Evolutionary conservation across 1,140 invertebrate genomes (phyloP), one percentile per base, ranked within the genome.

Genomic region (Drosophila sturtevanti): DNA sequence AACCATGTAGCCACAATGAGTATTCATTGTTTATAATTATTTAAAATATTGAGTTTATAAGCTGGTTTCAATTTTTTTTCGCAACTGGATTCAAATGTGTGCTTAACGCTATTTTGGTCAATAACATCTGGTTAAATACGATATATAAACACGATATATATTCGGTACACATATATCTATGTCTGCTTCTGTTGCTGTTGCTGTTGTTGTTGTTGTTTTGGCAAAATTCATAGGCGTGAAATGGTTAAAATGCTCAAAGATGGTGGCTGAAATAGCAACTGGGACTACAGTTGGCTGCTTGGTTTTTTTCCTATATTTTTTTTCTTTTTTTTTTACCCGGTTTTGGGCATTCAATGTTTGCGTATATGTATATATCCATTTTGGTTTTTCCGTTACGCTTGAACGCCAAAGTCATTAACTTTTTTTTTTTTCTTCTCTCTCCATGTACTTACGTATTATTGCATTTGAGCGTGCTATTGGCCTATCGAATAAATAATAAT

Each of bases 71-170:
- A 48, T 44, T 5, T 44, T 44, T n/a, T n/a, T 16, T 18, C 41
- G 5, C 41, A 87, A 89, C 72, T 87, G 71, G 61, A 35, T 48
- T 59, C 62, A 81, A 81, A 68, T 89, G 84, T 80, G 79, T 89
- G 84, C 84, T 89, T 77, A 89, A 68, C 84, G 84, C 79, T 81
- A 82, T 84, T 86, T 75, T 87, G 65, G 74, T 35, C 65, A 73
- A 76, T 48, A 51, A 37, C 68, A 48, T 18, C 61, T 54, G 35
- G 7, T 21, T 35, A 65, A 38, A 68, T 66, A 63, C 51, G 27
- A 22, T 56, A 27, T 34, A 24, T 55, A 55, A 27, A 22, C 31
- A 34, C 31, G 34, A 35, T 55, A 55, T 55, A 22, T 51, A 51
- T 54, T 1, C 11, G 9, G 5, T 37, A 59, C 10, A 14, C 22